These are phyloP conservation scores for Drosophila quadrilineata DNA, from an alignment of 1,140 invertebrate species.

Conservation along the genomic window DNA sequence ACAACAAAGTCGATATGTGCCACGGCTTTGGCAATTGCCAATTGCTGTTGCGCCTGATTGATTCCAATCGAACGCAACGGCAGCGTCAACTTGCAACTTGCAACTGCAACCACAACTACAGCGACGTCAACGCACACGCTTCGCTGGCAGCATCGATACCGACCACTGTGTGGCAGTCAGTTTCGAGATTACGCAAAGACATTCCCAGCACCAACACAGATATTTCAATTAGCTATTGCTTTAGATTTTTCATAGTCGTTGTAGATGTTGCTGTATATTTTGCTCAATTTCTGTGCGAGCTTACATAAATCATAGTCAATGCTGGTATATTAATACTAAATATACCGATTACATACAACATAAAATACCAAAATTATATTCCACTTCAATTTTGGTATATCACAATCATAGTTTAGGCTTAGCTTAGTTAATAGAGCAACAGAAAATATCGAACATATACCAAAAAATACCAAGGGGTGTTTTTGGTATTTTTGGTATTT, in stretches of 20 bases:
- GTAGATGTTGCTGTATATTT: too few relatives aligned
- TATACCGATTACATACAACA: background rate
- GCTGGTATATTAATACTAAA: too few relatives aligned
- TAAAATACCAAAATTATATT: background rate
- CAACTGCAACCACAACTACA: background rate
- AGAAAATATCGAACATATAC: background rate
- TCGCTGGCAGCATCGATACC: conserved; percentile 20
- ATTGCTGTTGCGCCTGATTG: conserved; percentile 66
- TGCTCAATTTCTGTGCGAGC: too few relatives aligned
- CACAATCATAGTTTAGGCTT: conserved; percentile 28
- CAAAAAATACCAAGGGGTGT: background rate
- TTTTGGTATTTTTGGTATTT: background rate
- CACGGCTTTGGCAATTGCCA: conserved; percentile 42
- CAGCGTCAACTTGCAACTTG: conserved; percentile 4
- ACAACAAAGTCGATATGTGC: conserved; percentile 50
- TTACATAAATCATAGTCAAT: conserved; percentile 24
- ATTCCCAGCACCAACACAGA: conserved; percentile 29
- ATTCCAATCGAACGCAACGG: conserved; percentile 63
- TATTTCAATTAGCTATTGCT: conserved; percentile 66
- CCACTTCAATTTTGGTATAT: conserved; percentile 26
- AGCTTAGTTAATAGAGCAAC: background rate
- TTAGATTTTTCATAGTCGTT: conserved; percentile 43
- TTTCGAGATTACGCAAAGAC: conserved; percentile 37
- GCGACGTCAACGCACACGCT: conserved; percentile 57
- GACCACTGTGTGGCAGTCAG: background rate